phyloP scores from a whole-genome alignment of 2,113 vertebrate genomes.

The Pseudonaja textilis region DNA sequence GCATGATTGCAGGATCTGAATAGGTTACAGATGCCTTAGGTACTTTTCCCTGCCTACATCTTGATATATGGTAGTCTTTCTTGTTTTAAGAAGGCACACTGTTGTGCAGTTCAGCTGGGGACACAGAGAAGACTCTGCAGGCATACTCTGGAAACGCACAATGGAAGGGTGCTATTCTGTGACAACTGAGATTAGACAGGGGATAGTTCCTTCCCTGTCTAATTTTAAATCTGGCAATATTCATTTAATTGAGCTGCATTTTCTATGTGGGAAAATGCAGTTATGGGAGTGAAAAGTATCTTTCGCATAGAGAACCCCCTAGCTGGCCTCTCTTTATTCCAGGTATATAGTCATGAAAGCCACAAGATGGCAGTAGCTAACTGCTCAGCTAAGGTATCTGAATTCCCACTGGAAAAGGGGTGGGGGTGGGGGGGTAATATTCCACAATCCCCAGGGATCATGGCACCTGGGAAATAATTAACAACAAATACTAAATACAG shows the following conservation, averaged over 20 bases:
- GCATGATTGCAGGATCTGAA: neutral
- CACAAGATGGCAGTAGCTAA: constrained; percentile 57
- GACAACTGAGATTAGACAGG: neutral
- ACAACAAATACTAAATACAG: neutral
- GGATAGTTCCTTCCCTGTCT: neutral
- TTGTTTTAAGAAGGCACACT: neutral
- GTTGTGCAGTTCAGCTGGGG: neutral
- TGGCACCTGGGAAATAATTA: neutral
- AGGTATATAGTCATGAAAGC: constrained; percentile 38
- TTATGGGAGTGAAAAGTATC: neutral
- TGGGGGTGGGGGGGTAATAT: neutral
- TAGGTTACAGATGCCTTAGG: neutral
- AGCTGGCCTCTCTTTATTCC: neutral
- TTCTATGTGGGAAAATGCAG: neutral
- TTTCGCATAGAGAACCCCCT: neutral
- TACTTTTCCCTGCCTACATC: neutral
- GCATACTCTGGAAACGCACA: neutral
- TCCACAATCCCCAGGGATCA: neutral
- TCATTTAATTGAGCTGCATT: neutral
- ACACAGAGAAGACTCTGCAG: neutral
- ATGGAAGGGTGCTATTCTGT: neutral
- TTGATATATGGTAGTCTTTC: neutral
- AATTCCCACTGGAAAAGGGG: neutral
- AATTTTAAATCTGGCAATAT: neutral
- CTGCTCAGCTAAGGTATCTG: constrained; percentile 14